These are phyloP conservation scores for Perognathus longimembris DNA, from an alignment of 2,113 vertebrate species.

Conservation along the genomic window DNA sequence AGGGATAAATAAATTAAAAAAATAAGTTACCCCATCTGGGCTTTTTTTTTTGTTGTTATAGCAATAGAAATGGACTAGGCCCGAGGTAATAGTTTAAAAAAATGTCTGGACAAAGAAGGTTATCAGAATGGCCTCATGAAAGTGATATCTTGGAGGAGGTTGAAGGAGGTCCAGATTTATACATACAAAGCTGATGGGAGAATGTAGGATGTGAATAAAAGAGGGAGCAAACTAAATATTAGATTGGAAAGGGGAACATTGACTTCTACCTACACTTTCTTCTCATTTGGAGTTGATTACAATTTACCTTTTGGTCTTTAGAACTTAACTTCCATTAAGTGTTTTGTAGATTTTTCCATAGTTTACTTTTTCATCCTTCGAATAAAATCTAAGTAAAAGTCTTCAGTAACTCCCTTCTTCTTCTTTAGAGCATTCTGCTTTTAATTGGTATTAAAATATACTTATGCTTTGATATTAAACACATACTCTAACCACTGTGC, in stretches of 20 bases:
- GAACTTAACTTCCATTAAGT: neutral
- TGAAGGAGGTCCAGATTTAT: neutral
- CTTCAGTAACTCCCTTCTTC: neutral
- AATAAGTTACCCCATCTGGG: neutral
- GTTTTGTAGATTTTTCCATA: neutral
- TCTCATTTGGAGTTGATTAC: neutral
- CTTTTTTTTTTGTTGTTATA: neutral
- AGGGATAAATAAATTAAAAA: neutral
- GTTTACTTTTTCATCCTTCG: neutral
- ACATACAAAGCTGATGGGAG: neutral
- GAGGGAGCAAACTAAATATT: neutral
- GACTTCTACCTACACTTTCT: neutral
- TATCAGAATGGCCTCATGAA: neutral
- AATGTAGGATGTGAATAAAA: neutral
- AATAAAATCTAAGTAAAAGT: neutral
- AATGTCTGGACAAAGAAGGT: neutral
- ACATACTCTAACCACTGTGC: neutral
- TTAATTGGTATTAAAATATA: neutral
- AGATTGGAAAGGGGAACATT: neutral
- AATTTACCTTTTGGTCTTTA: neutral
- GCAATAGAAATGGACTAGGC: neutral
- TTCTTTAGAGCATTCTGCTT: neutral
- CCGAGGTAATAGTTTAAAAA: neutral
- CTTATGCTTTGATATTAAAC: neutral
- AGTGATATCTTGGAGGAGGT: neutral